Base-by-base conservation (phyloP, 1,140 invertebrate genomes). In the Macrosteles quadrilineatus region DNA sequence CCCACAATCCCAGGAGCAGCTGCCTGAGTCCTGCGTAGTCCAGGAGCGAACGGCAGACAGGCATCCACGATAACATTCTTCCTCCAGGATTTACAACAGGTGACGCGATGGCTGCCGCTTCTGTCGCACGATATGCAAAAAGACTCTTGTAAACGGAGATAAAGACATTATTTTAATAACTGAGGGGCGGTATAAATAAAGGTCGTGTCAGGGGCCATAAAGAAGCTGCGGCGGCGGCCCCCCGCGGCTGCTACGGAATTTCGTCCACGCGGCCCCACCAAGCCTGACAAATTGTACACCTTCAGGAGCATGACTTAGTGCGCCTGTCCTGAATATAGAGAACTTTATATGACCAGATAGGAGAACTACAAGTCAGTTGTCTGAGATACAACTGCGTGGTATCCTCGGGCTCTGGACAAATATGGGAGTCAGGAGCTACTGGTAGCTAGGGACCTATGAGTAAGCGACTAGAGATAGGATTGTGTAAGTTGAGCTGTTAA, bases 131-230 rank as follows among this genome's bases (percentile, higher is more conserved):
- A 6, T 11, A 29, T 4, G 55, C 25, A 59, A 27, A 29, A 25
- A 59, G n/a, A 59, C 25, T 29, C 25, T 27, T 25, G 21, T 36
- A 27, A 59, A 59, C 21, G 27, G 55, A 59, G 55, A 59, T 59
- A 59, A 59, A 59, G 55, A 59, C 55, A 59, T 59, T 59, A 59
- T 59, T 59, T 59, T 59, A 59, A 59, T 59, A 59, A 59, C 55
- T 14, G 21, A 59, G 21, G 21, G 12, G 9, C 14, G 11, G 55
- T 59, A 59, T 59, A 59, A 59, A 59, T 59, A 59, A 25, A n/a
- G n/a, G n/a, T n/a, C n/a, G 47, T 3, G 55, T 14, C 21, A 27
- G 55, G 4, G 2, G 23, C 21, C 55, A n/a, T 59, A 59, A 59
- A n/a, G n/a, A n/a, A 59, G 11, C 21, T 30, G n/a, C 12, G 25